phyloP scores from a whole-genome alignment of 2,797 vertebrate species.

The Cossypha heuglini region DNA sequence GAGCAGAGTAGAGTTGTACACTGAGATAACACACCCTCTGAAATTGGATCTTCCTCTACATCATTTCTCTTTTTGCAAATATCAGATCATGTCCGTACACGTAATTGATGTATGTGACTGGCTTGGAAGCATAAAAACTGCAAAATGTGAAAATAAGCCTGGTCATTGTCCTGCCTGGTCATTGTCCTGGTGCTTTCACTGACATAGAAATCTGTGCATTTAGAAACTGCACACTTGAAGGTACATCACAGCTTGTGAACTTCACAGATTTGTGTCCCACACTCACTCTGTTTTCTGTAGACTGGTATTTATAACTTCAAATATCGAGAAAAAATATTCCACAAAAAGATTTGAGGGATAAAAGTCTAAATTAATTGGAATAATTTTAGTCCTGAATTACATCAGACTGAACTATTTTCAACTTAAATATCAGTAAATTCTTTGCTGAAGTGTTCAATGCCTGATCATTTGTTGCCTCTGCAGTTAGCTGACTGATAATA shows the following conservation, averaged over 20 bases:
- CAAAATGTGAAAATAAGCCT: neutral
- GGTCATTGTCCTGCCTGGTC: no score
- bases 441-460: neutral
- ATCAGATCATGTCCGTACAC: neutral
- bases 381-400: neutral
- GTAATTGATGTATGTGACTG: neutral
- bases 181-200: neutral
- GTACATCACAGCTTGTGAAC: neutral
- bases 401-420: neutral
- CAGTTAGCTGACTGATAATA: neutral
- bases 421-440: neutral
- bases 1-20: neutral
- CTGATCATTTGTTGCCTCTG: neutral
- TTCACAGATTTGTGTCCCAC: neutral
- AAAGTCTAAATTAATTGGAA: neutral
- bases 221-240: neutral
- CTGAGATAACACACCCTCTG: neutral
- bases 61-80: neutral
- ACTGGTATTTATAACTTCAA: neutral
- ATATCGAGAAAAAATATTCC: neutral
- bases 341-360: slow-evolving; percentile 8
- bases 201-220: neutral
- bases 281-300: neutral
- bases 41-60: neutral
- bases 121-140: neutral